Evolutionary conservation across 2,888 invertebrate genomes (phyloP), one percentile per base, ranked within the genome.

Genomic region (Deroplatys truncata): DNA sequence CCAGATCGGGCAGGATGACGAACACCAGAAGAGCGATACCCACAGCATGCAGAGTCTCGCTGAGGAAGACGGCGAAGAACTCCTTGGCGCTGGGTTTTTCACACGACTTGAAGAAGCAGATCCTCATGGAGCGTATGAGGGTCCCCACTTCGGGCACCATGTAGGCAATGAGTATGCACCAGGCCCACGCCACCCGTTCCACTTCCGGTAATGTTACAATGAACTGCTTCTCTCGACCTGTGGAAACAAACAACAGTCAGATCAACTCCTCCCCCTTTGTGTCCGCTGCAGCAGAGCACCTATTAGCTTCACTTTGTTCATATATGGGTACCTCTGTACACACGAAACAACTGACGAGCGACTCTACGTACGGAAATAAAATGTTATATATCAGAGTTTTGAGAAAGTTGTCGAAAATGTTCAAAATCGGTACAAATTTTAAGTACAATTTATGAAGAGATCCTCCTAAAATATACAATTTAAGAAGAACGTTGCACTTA

Each of bases 11-110:
- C 82, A 98, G 94, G 84, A 98, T 95, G 82, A 95, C 93, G 91
- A 98, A 96, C 49, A 97, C 95, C 35, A 98, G 94, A 82, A 98
- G 93, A 0, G 97, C 96, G 92, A 97, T 93, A 25, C 98, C 98
- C 83, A 97, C 94, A 0, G 97, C 95, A 92, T 98, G 97, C 25
- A 97, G 93, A 0, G 96, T 95, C 93, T 98, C 98, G 91, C 97
- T 95, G n/a, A 96, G 88, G 88, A 96, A 94, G 92, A 97, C 95
- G 91, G 95, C 92, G 49, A 95, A 91, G 91, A 97, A 95, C 92
- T 95, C 95, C 29, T 92, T 91, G 84, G 93, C 92, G 2, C 93
- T 94, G 3, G 97, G 96, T 91, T 94, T 94, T 86, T 93, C 93
- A 90, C 94, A 95, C 7, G 95, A 95, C 93, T 97, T 97, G 93